A percentile compares a stretch with the other conserved stretches of the same genome.
Evolutionary conservation across 2,113 vertebrate genomes (phyloP).

Genomic region (Triplophysa dalaica): DNA sequence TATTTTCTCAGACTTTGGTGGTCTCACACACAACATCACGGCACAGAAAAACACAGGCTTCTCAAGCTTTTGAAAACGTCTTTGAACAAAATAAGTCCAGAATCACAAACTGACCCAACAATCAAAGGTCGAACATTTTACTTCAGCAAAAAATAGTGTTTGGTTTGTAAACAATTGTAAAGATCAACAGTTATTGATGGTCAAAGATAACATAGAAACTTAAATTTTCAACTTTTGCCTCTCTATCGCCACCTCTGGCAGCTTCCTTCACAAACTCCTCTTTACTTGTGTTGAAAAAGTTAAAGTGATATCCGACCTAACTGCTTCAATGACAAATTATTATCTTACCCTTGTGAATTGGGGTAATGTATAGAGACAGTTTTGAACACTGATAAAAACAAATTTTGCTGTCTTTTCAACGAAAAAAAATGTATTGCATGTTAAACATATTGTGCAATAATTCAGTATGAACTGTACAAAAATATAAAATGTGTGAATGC

Average conservation of each 20-base stretch:
- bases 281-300: too few species aligned
- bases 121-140: conserved; percentile 1
- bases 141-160: not conserved
- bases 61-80: not conserved
- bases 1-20: conserved; percentile 68
- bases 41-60: not conserved
- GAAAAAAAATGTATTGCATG: too few species aligned
- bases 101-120: not conserved
- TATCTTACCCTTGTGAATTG: too few species aligned
- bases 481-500: too few species aligned
- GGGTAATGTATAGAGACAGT: too few species aligned
- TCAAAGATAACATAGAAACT: not conserved
- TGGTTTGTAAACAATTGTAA: conserved; percentile 3
- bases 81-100: not conserved
- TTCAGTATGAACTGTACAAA: too few species aligned
- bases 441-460: too few species aligned
- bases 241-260: not conserved
- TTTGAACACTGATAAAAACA: too few species aligned
- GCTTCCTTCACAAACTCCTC: not conserved
- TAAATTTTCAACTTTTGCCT: too few species aligned
- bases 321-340: too few species aligned
- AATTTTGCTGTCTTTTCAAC: too few species aligned
- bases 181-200: conserved; percentile 12
- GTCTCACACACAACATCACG: conserved; percentile 64
- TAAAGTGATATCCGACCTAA: too few species aligned